Percentiles rank a stretch among this genome's conserved stretches.
Evolutionary conservation across 2,113 vertebrate genomes (phyloP).

Genomic region (Pelusios castaneus): DNA sequence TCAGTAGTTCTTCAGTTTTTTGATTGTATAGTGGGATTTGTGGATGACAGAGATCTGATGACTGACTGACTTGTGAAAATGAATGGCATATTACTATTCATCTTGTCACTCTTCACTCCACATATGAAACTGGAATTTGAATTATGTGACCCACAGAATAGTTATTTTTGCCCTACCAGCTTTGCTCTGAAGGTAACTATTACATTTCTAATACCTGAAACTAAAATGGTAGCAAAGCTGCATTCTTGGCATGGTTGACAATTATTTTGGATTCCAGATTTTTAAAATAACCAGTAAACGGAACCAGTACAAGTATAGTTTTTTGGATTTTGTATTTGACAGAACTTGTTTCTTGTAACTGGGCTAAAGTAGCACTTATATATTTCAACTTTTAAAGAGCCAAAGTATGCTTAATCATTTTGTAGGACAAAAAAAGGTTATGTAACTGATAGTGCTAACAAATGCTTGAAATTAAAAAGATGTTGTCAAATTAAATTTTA

Average conservation of each 20-base stretch:
- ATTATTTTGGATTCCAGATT: not conserved
- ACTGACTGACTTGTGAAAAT: constrained; percentile 54
- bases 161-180: constrained; percentile 1
- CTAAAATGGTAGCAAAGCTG: not conserved
- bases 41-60: constrained; percentile 49
- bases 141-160: constrained; percentile 12
- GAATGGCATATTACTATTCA: constrained; percentile 24
- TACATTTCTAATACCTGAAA: not conserved
- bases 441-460: not conserved
- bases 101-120: constrained; percentile 30
- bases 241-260: not conserved
- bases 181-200: not conserved
- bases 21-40: constrained; percentile 48
- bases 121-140: constrained; percentile 36
- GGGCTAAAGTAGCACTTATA: not conserved
- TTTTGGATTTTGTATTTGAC: not conserved
- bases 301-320: not conserved
- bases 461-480: constrained; percentile 17
- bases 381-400: not conserved
- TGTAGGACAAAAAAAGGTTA: not conserved
- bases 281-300: not conserved
- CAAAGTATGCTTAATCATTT: not conserved
- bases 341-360: not conserved
- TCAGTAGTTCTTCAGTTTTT: constrained; percentile 56
- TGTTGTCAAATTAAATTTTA: constrained; percentile 4